Evolutionary conservation across 2,113 vertebrate genomes (phyloP).

Genomic region (Daboia siamensis): DNA sequence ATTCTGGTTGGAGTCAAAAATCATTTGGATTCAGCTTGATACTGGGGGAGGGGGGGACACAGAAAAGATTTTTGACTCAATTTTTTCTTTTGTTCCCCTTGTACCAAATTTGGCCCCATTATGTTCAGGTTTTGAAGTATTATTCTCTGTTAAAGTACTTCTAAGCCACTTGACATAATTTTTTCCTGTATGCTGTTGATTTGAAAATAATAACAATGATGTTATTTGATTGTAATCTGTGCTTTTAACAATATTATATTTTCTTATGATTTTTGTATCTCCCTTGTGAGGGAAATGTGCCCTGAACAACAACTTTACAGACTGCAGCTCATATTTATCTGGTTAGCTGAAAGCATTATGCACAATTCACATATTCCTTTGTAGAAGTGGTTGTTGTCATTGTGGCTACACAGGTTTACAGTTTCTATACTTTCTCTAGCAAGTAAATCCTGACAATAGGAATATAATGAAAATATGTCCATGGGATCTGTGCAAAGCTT

Average conservation of each 20-base stretch:
- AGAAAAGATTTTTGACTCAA: background rate
- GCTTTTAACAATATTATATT: background rate
- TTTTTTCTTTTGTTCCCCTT: background rate
- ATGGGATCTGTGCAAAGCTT: background rate
- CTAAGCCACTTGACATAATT: background rate
- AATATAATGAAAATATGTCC: background rate
- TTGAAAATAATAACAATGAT: background rate
- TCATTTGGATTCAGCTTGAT: background rate
- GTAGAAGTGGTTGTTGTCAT: background rate
- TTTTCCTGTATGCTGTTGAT: background rate
- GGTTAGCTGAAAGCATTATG: background rate
- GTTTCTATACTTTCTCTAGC: background rate
- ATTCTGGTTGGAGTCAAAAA: background rate
- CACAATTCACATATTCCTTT: background rate
- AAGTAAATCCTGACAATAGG: background rate
- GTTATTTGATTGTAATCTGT: background rate
- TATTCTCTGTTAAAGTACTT: background rate
- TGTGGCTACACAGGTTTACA: background rate
- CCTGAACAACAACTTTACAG: background rate
- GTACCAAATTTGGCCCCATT: background rate
- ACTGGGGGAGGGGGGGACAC: too few species aligned
- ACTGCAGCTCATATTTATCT: background rate
- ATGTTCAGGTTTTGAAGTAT: background rate
- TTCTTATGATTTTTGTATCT: background rate
- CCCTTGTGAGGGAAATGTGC: background rate